phyloP scores from a whole-genome alignment of 2,113 vertebrate species.

The Tapirus terrestris region DNA sequence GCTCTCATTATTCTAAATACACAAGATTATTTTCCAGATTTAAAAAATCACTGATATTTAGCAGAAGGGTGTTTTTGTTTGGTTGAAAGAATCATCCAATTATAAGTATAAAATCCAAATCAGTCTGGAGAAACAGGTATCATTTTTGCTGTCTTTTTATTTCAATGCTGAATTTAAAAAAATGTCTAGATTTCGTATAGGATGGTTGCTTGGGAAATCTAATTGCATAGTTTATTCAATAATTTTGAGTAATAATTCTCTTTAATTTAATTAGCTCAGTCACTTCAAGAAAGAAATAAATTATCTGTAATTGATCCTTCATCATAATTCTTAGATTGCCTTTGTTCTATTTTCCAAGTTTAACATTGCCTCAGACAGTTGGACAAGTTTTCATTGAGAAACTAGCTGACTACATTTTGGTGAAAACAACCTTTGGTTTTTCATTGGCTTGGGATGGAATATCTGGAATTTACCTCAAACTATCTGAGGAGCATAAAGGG shows the following conservation, averaged over 20 bases:
- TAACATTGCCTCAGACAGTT: slow-evolving; percentile 93
- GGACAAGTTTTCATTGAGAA: slow-evolving; percentile 95
- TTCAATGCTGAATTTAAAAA: slow-evolving; percentile 15
- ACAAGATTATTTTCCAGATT: not conserved
- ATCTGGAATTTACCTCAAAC: slow-evolving; percentile 96
- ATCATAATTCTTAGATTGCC: not conserved
- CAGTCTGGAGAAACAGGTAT: not conserved
- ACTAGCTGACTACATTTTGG: slow-evolving; percentile 96
- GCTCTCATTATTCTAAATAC: not conserved
- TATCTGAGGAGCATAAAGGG: slow-evolving; percentile 95
- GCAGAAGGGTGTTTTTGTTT: not conserved
- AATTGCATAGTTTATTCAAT: not conserved
- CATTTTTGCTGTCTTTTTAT: not conserved
- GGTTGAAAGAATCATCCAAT: not conserved
- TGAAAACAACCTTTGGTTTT: slow-evolving; percentile 98
- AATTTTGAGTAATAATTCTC: not conserved
- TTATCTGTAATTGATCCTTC: not conserved
- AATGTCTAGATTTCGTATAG: not conserved
- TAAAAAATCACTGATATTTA: not conserved
- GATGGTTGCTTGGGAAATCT: not conserved
- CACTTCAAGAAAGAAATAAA: not conserved
- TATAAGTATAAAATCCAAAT: slow-evolving; percentile 12
- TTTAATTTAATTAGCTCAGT: not conserved
- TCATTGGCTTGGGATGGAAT: slow-evolving; percentile 98
- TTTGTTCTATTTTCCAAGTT: slow-evolving; percentile 85